Evolutionary conservation across 2,797 vertebrate species (phyloP), one percentile per base, ranked within the genome.

Genomic region (Eutrigla gurnardus): DNA sequence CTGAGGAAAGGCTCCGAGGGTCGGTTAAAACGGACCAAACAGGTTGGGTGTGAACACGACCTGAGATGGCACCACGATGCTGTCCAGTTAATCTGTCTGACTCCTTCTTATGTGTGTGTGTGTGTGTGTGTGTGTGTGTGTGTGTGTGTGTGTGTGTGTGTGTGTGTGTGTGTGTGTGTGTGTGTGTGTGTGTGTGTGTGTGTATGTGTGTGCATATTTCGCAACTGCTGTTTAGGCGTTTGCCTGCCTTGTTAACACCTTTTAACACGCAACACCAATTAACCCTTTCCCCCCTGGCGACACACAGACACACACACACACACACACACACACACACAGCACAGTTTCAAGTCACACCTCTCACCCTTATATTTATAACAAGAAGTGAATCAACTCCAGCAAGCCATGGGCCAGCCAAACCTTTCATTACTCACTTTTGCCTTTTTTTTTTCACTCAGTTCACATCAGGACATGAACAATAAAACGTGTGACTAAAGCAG

Each of bases 191-290:
- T 25, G 25, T 25, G 25, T 25, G 25, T 25, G 25, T 25, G 25
- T 25, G 25, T n/a, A n/a, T n/a, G n/a, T n/a, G n/a, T n/a, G n/a
- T n/a, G 25, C 25, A 25, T 25, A 25, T 96, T 45, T 74, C 46
- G 2, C 60, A 66, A 46, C 17, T 50, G 36, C 78, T 82, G 61
- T 94, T 89, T 96, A 95, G 95, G 96, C 96, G 95, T 97, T 96
- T 94, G 92, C 91, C 94, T 96, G 82, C 95, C 96, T 97, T 95
- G 96, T 97, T 97, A 97, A 97, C 96, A 96, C 95, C 94, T 86
- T 96, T 96, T 96, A 96, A 95, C 93, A 95, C 91, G 88, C 94
- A 94, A 94, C 91, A 94, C 94, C 94, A 95, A 95, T 97, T 96
- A 97, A 96, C 95, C 96, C 94, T 92, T 66, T 63, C 42, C 70